Percentiles rank a stretch among this genome's conserved stretches.
Conservation (phyloP, 1,140 invertebrate species). For the Ostrea denselamellosa region DNA sequence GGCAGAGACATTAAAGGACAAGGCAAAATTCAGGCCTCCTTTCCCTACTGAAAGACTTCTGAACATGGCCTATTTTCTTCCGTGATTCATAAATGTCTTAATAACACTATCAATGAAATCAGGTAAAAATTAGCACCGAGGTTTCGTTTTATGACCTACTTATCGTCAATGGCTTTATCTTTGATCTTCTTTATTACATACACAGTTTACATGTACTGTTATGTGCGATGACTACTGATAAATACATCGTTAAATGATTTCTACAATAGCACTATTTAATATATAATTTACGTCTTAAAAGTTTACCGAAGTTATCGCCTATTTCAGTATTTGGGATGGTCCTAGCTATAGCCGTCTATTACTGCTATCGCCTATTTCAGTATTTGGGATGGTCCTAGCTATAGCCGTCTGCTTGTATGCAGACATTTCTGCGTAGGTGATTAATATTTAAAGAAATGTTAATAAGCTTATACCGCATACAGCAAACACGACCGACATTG, state of each 20-base stretch:
- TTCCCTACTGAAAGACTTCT: not conserved
- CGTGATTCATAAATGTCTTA: not conserved
- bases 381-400: not conserved
- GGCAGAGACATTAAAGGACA: too few relatives aligned
- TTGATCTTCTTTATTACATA: not conserved
- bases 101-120: not conserved
- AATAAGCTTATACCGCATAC: not conserved
- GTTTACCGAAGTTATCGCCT: not conserved
- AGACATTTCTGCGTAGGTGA: not conserved
- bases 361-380: not conserved
- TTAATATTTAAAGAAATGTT: not conserved
- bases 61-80: conserved; percentile 2
- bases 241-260: not conserved
- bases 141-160: conserved; percentile 2
- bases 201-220: not conserved
- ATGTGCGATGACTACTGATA: not conserved
- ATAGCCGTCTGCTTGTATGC: not conserved
- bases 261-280: not conserved
- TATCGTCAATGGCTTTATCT: not conserved
- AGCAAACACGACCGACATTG: not conserved
- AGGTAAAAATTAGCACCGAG: not conserved
- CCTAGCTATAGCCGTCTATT: not conserved
- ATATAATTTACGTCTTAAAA: not conserved
- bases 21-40: not conserved
- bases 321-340: not conserved